These are phyloP conservation scores for Etheostoma spectabile DNA, from an alignment of 2,113 vertebrate species.

Conservation along the genomic window DNA sequence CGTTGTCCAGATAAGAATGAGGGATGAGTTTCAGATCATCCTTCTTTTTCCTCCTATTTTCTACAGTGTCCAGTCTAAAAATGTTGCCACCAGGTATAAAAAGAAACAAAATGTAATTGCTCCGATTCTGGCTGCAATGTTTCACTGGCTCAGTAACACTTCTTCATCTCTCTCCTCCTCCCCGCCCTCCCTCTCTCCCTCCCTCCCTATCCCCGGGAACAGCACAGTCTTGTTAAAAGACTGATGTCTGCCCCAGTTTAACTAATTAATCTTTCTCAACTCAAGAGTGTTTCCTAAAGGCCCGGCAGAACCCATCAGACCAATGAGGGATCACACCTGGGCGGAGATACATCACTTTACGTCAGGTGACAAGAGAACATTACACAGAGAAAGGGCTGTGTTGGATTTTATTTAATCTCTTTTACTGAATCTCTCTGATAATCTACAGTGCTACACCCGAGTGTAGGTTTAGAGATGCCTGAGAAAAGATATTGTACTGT, in stretches of 20 bases:
- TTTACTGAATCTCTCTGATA: not conserved
- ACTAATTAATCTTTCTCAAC: slow-evolving; percentile 77
- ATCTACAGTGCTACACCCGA: not conserved
- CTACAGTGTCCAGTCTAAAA: slow-evolving; percentile 2
- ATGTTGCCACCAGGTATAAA: not conserved
- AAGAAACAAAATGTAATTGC: slow-evolving; percentile 6
- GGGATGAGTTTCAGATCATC: slow-evolving; percentile 66
- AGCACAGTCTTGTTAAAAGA: slow-evolving; percentile 64
- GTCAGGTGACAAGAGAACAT: slow-evolving; percentile 41
- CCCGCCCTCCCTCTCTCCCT: slow-evolving; percentile 35
- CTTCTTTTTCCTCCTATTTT: slow-evolving; percentile 28
- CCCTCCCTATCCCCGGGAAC: slow-evolving; percentile 52
- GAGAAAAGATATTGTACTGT: not conserved
- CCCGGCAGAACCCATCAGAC: slow-evolving; percentile 48
- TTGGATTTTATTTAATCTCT: no score
- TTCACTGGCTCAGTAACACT: slow-evolving; percentile 47
- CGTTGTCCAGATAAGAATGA: slow-evolving; percentile 81
- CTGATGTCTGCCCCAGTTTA: slow-evolving; percentile 78
- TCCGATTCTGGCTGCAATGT: slow-evolving; percentile 7
- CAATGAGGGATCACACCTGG: slow-evolving; percentile 57
- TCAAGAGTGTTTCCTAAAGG: slow-evolving; percentile 58
- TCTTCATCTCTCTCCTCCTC: slow-evolving; percentile 38
- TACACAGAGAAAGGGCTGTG: slow-evolving; percentile 1
- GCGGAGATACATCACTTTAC: slow-evolving; percentile 50
- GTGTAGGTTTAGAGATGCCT: not conserved